These are phyloP conservation scores for Drosophila neotestacea DNA, from an alignment of 2,888 invertebrate genomes.

Conservation along the genomic window DNA sequence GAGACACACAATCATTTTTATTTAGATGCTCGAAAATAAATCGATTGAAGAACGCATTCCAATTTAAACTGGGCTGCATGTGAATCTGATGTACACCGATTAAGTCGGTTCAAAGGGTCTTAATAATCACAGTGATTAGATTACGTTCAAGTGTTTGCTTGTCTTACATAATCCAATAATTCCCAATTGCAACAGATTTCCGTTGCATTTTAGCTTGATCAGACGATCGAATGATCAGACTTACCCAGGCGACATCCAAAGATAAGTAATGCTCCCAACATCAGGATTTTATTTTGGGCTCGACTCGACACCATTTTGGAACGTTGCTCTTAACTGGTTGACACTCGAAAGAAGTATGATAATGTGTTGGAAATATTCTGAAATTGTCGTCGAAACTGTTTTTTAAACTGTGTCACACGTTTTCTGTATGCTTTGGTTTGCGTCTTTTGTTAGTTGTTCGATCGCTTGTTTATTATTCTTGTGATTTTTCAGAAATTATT, in stretches of 20 bases:
- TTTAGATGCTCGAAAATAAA: constrained; percentile 50
- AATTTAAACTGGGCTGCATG: constrained; percentile 17
- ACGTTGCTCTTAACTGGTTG: constrained; percentile 36
- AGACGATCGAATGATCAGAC: constrained; percentile 20
- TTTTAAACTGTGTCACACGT: constrained; percentile 64
- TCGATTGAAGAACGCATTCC: constrained; percentile 18
- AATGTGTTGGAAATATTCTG: constrained; percentile 35
- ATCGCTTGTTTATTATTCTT: constrained; percentile 63
- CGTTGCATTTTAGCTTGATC: constrained; percentile 37
- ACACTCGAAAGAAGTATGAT: constrained; percentile 39
- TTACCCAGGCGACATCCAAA: constrained; percentile 57
- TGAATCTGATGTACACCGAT: constrained; percentile 48
- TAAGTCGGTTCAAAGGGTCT: constrained; percentile 58
- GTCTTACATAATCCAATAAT: constrained; percentile 23
- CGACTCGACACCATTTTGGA: constrained; percentile 58
- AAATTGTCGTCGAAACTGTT: constrained; percentile 15
- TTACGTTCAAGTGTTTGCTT: constrained; percentile 19
- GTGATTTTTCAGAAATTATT: constrained; percentile 61
- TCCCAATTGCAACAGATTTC: constrained; percentile 41
- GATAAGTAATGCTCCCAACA: constrained; percentile 48
- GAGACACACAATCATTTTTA: constrained; percentile 63
- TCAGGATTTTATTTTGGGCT: constrained; percentile 27
- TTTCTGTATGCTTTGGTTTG: constrained; percentile 18
- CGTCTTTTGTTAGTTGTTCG: constrained; percentile 23
- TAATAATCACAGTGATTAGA: constrained; percentile 53